phyloP scores from a whole-genome alignment of 1,140 invertebrate species.

The Diorhabda carinulata region DNA sequence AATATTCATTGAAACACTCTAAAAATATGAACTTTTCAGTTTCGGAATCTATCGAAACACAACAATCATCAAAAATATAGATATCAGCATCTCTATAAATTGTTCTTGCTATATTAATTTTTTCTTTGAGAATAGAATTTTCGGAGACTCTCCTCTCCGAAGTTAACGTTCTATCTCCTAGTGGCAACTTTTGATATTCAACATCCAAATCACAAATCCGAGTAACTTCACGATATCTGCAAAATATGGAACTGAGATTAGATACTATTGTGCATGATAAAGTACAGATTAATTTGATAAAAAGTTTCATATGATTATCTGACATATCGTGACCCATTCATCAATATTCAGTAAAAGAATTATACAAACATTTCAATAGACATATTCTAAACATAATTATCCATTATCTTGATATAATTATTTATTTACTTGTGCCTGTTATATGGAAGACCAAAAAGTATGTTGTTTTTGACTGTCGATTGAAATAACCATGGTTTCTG shows the following conservation, averaged over 20 bases:
- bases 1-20: constrained; percentile 57
- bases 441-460: constrained; percentile 70
- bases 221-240: constrained; percentile 55
- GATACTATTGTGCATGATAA: background rate
- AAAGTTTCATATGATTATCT: background rate
- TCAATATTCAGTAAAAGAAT: too few species aligned
- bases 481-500: constrained; percentile 77
- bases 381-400: too few species aligned
- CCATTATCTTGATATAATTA: background rate
- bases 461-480: constrained; percentile 67
- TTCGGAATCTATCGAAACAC: constrained; percentile 74
- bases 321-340: too few species aligned
- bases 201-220: constrained; percentile 64
- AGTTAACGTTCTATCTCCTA: constrained; percentile 69
- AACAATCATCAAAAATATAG: constrained; percentile 78
- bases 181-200: constrained; percentile 61
- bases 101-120: constrained; percentile 59
- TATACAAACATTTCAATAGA: too few species aligned
- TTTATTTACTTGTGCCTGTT: constrained; percentile 53
- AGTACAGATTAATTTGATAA: background rate
- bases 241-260: background rate
- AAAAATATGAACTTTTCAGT: constrained; percentile 69
- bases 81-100: constrained; percentile 70
- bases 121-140: constrained; percentile 71
- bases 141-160: constrained; percentile 71